Percentiles rank a stretch among this genome's conserved stretches.
phyloP scores from a whole-genome alignment of 2,888 invertebrate genomes.

The Pammene aurita region DNA sequence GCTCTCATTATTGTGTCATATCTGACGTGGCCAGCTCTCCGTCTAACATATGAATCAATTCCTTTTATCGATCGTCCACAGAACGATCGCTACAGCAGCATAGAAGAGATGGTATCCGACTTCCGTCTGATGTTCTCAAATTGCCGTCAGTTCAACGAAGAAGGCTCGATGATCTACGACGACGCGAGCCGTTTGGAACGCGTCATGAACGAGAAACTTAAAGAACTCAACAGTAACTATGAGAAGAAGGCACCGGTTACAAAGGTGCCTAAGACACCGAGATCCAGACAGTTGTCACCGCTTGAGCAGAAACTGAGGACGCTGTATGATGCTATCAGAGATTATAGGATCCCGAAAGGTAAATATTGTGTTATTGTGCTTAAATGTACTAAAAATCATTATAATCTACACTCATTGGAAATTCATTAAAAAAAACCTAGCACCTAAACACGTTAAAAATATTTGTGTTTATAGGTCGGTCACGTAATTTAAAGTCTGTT shows the following conservation, averaged over 20 bases:
- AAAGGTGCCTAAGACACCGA: slow-evolving; percentile 73
- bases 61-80: slow-evolving; percentile 45
- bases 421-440: too few species aligned
- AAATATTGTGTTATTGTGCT: slow-evolving; percentile 20
- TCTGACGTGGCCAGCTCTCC: too few species aligned
- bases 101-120: slow-evolving; percentile 94
- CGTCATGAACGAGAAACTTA: slow-evolving; percentile 91
- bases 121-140: slow-evolving; percentile 98
- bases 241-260: slow-evolving; percentile 74
- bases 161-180: slow-evolving; percentile 96
- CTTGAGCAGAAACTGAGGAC: slow-evolving; percentile 91
- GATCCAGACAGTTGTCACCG: slow-evolving; percentile 78
- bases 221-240: slow-evolving; percentile 85
- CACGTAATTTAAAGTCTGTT: too few species aligned
- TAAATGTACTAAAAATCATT: background rate
- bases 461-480: too few species aligned
- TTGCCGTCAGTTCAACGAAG: slow-evolving; percentile 97
- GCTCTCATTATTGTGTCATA: too few species aligned
- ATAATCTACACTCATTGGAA: too few species aligned
- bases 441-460: too few species aligned
- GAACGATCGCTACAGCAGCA: slow-evolving; percentile 89
- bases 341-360: slow-evolving; percentile 87
- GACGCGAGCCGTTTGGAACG: slow-evolving; percentile 95
- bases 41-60: too few species aligned
- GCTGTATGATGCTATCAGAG: slow-evolving; percentile 94